Base-by-base conservation (phyloP, 2,113 vertebrate species). In the Bathybates hornii region DNA sequence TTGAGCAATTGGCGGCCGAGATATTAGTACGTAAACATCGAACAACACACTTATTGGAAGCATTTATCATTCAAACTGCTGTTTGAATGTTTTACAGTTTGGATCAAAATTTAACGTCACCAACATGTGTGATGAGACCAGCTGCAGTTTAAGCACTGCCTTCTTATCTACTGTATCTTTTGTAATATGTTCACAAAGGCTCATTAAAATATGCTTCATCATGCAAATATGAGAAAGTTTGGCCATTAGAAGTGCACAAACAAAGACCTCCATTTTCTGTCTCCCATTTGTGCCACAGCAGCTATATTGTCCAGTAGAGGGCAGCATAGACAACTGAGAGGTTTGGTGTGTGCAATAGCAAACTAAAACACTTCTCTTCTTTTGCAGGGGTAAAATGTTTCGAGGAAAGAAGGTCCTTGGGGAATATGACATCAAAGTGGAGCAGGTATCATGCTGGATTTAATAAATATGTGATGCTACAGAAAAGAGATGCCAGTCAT, bases 381-480 rank as follows among this genome's bases (percentile, higher is more conserved):
- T 87, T 92, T 95, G 7, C 93, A 99, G 98, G 99, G 94, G 97
- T 91, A 99, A 98, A 94, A 96, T 97, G 92, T 99, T 99, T 91
- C 97, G 98, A 83, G 98, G 98, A 21, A 99, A 99, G 95, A 99
- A 99, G 93, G 84, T 99, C 90, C 97, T 97, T 84, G 98, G 97
- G 52, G 98, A 99, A 88, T 98, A 97, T 38, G 99, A 99, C 89
- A 97, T 99, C 96, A 98, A 97, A 95, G 97, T 99, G 88, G 98
- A 99, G 88, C 98, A 99, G 98, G 98, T 99, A 97, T 95, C 3
- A 90, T 54, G 48, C 79, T 43, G 34, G 80, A 81, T 87, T 61
- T 86, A 84, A 43, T 7, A 61, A 27, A 79, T 27, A 16, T 66
- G 7, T 48, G 8, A 61, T 81, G 10, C 34, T 45, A 34, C 14